Percentiles rank a stretch among this genome's conserved stretches.
Conservation (phyloP, 2,797 vertebrate genomes). For the Buphagus erythrorhynchus region DNA sequence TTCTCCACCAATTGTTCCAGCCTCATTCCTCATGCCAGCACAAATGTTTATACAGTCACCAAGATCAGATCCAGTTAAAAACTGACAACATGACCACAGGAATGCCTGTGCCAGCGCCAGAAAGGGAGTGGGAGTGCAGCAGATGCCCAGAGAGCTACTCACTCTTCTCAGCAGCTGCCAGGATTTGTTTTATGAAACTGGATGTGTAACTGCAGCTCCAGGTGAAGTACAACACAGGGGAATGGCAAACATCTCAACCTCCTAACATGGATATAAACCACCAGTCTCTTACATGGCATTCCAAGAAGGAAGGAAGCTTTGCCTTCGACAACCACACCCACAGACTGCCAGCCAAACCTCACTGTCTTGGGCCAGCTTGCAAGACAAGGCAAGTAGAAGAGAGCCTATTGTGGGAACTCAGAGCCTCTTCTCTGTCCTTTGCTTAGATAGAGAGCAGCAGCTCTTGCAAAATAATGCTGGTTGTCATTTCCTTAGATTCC, state of each 20-base stretch:
- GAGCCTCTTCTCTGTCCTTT: not conserved
- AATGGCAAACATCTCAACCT: not conserved
- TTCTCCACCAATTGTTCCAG: not conserved
- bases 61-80: not conserved
- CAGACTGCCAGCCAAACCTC: constrained; percentile 28
- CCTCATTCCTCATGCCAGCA: not conserved
- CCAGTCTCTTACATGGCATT: constrained; percentile 11
- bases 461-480: not conserved
- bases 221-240: not conserved
- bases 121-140: not conserved
- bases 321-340: not conserved
- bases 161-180: not conserved
- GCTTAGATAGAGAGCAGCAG: not conserved
- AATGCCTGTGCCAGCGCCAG: not conserved
- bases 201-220: not conserved
- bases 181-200: constrained; percentile 13
- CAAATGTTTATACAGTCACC: not conserved
- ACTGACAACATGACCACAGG: not conserved
- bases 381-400: constrained; percentile 55
- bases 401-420: not conserved
- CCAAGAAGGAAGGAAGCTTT: constrained; percentile 34
- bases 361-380: constrained; percentile 7
- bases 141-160: constrained; percentile 11
- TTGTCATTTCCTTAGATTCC: not conserved
- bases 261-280: constrained; percentile 9